Evolutionary conservation across 2,113 vertebrate species (phyloP).

Genomic region (Mesoclemmys tuberculata): DNA sequence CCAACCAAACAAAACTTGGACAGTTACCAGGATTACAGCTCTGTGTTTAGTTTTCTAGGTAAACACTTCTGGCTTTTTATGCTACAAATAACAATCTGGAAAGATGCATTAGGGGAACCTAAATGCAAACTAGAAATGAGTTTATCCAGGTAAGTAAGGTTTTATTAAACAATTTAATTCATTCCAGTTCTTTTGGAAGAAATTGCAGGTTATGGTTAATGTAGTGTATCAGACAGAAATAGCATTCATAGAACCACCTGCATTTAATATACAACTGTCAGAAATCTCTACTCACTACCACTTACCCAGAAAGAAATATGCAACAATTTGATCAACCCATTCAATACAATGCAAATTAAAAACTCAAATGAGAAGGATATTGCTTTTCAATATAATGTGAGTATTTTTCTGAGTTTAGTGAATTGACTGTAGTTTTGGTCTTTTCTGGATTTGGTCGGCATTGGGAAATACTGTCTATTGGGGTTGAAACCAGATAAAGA

Average conservation of each 20-base stretch:
- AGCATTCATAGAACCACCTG: constrained; percentile 80
- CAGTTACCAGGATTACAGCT: constrained; percentile 68
- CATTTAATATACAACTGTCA: constrained; percentile 84
- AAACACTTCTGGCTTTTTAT: constrained; percentile 74
- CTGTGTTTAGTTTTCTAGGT: constrained; percentile 71
- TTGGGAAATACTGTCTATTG: constrained; percentile 31
- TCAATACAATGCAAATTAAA: constrained; percentile 55
- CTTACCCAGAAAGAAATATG: constrained; percentile 68
- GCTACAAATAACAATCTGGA: constrained; percentile 72
- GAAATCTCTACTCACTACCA: constrained; percentile 75
- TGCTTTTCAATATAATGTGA: constrained; percentile 8
- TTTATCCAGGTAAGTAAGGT: constrained; percentile 82
- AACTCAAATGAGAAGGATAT: background rate
- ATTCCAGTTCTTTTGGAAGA: constrained; percentile 84
- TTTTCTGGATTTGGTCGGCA: background rate
- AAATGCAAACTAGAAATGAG: constrained; percentile 80
- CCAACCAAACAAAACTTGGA: constrained; percentile 51
- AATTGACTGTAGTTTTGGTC: background rate
- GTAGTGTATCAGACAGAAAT: constrained; percentile 80
- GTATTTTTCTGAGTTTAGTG: background rate
- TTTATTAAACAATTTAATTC: constrained; percentile 86
- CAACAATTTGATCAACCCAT: constrained; percentile 49
- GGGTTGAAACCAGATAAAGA: constrained; percentile 19
- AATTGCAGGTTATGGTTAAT: constrained; percentile 83
- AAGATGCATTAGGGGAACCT: constrained; percentile 71